Evolutionary conservation across 2,113 vertebrate genomes (phyloP), one percentile per base, ranked within the genome.

Genomic region (Caranx ignobilis): DNA sequence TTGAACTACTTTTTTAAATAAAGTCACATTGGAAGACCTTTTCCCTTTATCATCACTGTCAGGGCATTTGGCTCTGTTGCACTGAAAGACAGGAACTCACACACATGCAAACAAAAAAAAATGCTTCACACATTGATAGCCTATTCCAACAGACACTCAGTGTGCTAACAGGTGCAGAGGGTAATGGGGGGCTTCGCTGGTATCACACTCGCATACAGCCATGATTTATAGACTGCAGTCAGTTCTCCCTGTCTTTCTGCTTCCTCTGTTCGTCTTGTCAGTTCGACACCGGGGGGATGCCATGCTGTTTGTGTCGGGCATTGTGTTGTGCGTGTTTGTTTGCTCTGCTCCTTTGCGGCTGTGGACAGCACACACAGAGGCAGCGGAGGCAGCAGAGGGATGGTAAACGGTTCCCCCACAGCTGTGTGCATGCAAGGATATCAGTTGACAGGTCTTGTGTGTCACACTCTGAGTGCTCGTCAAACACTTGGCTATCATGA

Each of bases 211-310:
- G 59, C 66, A 65, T 60, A 68, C 62, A 66, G 19, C 67, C 72
- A 76, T 85, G 88, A 90, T 91, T 91, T 90, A 92, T 89, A 86
- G 71, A 87, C 83, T 84, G 45, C 79, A 79, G 60, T 89, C 81
- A 74, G 60, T 54, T 71, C 57, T 62, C 61, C 62, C 63, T 61
- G 62, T 50, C 55, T 83, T n/a, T 41, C 71, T 70, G 74, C 41
- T 81, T 75, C 71, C 64, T 59, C 50, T 54, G 32, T 66, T 86
- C 32, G 72, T 76, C 74, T 76, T 85, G 77, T 88, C 84, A 85
- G 63, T 71, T 81, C 82, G 61, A 64, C 75, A 76, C 79, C 56
- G 62, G 68, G 77, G 83, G 82, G 67, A 77, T n/a, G 62, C 70
- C 66, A 75, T 72, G 81, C 79, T 82, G 77, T 85, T 76, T 92